These are phyloP conservation scores for Pangasius macronema DNA, from an alignment of 2,797 vertebrate species.

Conservation along the genomic window DNA sequence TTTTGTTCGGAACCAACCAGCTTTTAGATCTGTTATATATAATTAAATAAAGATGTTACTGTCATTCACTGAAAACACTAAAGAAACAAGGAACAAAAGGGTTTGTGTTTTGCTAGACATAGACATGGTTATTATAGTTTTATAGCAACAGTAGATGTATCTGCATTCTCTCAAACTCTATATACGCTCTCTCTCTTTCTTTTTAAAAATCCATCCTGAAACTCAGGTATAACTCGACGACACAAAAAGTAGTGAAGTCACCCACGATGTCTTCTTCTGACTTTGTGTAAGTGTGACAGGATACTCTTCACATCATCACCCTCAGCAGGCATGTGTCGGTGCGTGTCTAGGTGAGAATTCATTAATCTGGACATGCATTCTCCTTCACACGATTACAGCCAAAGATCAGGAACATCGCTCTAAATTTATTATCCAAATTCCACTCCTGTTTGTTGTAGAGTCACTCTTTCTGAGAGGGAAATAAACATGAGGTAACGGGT, in stretches of 20 bases:
- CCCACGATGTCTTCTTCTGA: too few species aligned
- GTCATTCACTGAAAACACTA: not conserved
- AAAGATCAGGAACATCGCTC: not conserved
- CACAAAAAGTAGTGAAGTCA: too few species aligned
- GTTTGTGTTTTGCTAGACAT: not conserved
- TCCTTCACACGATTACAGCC: not conserved
- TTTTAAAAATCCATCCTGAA: not conserved
- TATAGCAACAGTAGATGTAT: not conserved
- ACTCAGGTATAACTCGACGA: too few species aligned
- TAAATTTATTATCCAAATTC: not conserved
- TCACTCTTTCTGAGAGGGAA: not conserved
- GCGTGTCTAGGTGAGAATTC: not conserved
- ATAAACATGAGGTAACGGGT: not conserved
- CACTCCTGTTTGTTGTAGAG: not conserved
- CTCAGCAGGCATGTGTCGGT: not conserved
- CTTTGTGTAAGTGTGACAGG: too few species aligned
- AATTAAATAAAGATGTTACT: not conserved
- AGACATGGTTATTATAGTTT: not conserved
- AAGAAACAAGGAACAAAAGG: not conserved
- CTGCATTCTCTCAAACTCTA: not conserved
- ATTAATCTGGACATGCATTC: not conserved
- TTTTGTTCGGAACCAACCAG: not conserved
- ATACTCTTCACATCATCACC: constrained; percentile 7
- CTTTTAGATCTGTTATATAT: not conserved
- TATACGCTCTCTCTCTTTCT: not conserved